A percentile compares a stretch with the other conserved stretches of the same genome.
These are phyloP conservation scores for Alfaro cultratus DNA, from an alignment of 2,797 vertebrate genomes.

Conservation along the genomic window DNA sequence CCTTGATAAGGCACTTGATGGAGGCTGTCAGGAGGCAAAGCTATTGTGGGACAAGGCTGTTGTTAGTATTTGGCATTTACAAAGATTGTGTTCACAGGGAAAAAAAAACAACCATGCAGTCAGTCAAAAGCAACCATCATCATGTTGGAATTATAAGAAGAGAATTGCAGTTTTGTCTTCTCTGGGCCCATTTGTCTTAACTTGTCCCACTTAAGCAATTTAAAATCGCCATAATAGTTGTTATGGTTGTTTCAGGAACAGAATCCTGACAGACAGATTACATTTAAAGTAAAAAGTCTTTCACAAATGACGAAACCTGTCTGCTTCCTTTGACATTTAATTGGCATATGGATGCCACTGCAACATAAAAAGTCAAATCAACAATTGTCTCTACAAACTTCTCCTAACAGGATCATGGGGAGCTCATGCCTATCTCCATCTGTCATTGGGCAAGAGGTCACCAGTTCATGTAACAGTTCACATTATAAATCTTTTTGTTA, in stretches of 20 bases:
- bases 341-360: background rate
- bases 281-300: background rate
- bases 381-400: background rate
- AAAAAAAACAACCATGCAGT: background rate
- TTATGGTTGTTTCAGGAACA: background rate
- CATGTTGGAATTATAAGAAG: background rate
- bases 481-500: background rate
- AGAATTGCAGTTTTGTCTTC: background rate
- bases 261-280: background rate
- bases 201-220: background rate
- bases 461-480: background rate
- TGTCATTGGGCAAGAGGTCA: background rate
- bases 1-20: constrained; percentile 45
- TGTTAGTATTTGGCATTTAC: constrained; percentile 15
- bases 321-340: background rate
- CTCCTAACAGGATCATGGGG: background rate
- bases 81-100: background rate
- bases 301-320: background rate
- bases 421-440: background rate
- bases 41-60: constrained; percentile 46
- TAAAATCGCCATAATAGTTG: background rate
- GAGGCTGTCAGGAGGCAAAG: constrained; percentile 56
- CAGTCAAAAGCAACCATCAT: background rate
- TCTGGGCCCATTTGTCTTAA: background rate
- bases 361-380: background rate